Evolutionary conservation across 64 coral and sea anemone species (phyloP).

Genomic region (Exaiptasia diaphana): DNA sequence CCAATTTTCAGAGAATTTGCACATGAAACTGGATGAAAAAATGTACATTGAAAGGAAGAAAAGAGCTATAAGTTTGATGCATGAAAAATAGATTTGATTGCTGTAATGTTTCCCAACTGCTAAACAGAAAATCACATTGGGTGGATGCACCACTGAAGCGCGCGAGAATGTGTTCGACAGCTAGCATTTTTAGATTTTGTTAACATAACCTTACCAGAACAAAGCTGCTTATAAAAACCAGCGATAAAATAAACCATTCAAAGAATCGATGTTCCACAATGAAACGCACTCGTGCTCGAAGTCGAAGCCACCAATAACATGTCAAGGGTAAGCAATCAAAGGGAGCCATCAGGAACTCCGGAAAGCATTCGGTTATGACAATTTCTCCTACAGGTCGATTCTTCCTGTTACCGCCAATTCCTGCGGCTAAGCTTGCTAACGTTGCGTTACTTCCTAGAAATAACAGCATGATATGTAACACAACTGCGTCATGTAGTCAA

Average conservation of each 20-base stretch:
- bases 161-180: no score
- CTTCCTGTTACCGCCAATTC: not conserved
- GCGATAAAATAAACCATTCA: constrained; percentile 85
- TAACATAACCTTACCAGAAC: constrained; percentile 82
- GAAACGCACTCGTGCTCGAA: constrained; percentile 62
- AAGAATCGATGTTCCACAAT: constrained; percentile 81
- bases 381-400: not conserved
- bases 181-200: no score
- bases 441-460: not conserved
- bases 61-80: no score
- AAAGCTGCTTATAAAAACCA: constrained; percentile 72
- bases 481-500: not conserved
- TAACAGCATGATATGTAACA: not conserved
- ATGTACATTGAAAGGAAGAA: no score
- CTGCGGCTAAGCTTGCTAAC: not conserved
- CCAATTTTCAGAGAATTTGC: no score
- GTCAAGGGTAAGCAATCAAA: constrained; percentile 12
- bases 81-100: no score
- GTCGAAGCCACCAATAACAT: constrained; percentile 45
- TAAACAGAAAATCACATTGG: no score
- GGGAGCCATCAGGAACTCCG: not conserved
- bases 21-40: no score
- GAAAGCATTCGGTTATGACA: constrained; percentile 10
- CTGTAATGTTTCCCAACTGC: no score
- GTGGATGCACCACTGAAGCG: no score